phyloP scores from a whole-genome alignment of 2,888 invertebrate species.

The Chrysotoxum bicinctum region DNA sequence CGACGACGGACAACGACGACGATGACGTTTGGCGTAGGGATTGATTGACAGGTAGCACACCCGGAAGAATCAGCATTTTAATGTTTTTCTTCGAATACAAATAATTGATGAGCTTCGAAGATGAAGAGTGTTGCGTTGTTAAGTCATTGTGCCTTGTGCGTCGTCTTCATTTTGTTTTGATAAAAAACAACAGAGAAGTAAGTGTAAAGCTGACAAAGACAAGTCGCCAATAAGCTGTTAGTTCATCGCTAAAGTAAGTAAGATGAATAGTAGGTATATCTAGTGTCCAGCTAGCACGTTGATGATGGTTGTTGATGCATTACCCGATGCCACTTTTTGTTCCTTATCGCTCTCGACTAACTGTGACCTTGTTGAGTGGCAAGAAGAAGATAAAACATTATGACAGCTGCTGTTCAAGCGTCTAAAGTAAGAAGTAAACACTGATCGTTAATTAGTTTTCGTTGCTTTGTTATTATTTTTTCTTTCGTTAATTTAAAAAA shows the following conservation, averaged over 20 bases:
- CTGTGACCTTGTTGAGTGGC: constrained; percentile 55
- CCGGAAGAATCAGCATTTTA: constrained; percentile 49
- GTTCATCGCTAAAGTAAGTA: constrained; percentile 41
- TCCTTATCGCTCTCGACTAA: neutral
- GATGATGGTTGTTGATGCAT: constrained; percentile 38
- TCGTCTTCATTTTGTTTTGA: constrained; percentile 2
- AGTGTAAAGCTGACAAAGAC: constrained; percentile 41
- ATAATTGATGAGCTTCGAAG: constrained; percentile 32
- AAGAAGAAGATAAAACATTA: constrained; percentile 18
- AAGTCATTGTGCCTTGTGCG: constrained; percentile 35
- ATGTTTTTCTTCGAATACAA: constrained; percentile 29
- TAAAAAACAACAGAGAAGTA: constrained; percentile 1
- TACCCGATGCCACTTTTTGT: constrained; percentile 26
- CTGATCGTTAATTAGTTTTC: constrained; percentile 57
- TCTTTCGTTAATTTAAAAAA: constrained; percentile 12
- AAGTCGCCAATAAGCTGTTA: constrained; percentile 42
- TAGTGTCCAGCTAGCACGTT: neutral
- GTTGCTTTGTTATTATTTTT: neutral
- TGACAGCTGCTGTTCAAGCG: constrained; percentile 25
- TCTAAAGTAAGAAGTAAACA: constrained; percentile 31
- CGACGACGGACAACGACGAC: neutral
- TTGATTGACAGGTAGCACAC: constrained; percentile 66
- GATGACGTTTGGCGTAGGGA: constrained; percentile 1
- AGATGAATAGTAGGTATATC: constrained; percentile 2
- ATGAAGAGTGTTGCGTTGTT: constrained; percentile 37